Percentiles rank a stretch among this genome's conserved stretches.
phyloP scores from a whole-genome alignment of 2,113 vertebrate genomes.

The Poecilia latipinna region DNA sequence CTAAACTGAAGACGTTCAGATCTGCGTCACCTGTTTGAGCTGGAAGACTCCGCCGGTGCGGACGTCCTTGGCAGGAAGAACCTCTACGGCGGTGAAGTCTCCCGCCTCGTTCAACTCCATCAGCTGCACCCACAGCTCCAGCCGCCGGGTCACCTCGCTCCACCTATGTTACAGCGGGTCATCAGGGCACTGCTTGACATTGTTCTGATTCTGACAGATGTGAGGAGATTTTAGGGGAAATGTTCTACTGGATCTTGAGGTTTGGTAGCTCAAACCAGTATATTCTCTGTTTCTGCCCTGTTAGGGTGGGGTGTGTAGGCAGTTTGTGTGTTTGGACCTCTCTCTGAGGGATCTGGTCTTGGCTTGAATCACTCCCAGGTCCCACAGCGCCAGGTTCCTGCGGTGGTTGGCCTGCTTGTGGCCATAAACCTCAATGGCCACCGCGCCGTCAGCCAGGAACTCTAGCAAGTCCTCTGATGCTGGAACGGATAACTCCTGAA shows the following conservation, averaged over 20 bases:
- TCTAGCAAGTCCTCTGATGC: constrained; percentile 94
- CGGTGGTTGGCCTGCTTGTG: constrained; percentile 89
- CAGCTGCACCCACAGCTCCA: constrained; percentile 94
- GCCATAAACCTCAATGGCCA: constrained; percentile 93
- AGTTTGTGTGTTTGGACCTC: constrained; percentile 75
- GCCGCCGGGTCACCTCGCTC: constrained; percentile 93
- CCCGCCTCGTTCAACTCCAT: constrained; percentile 94
- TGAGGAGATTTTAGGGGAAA: too few species aligned
- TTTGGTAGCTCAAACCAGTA: too few species aligned
- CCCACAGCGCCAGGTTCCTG: constrained; percentile 92
- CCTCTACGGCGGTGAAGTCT: constrained; percentile 89
- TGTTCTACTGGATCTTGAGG: too few species aligned
- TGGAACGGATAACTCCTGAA: constrained; percentile 86
- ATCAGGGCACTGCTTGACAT: background rate
- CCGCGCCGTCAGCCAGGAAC: constrained; percentile 88
- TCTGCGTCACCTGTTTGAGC: constrained; percentile 85
- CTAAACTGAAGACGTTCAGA: too few species aligned
- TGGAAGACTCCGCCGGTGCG: constrained; percentile 93
- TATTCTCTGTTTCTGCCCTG: too few species aligned
- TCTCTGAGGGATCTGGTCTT: constrained; percentile 95
- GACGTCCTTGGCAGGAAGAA: constrained; percentile 86
- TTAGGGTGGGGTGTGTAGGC: background rate
- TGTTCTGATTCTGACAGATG: background rate
- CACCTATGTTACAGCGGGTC: constrained; percentile 50
- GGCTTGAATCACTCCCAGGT: constrained; percentile 94